A percentile compares a stretch with the other conserved stretches of the same genome.
phyloP scores from a whole-genome alignment of 1,140 invertebrate species.

The Sycophaga agraensis region DNA sequence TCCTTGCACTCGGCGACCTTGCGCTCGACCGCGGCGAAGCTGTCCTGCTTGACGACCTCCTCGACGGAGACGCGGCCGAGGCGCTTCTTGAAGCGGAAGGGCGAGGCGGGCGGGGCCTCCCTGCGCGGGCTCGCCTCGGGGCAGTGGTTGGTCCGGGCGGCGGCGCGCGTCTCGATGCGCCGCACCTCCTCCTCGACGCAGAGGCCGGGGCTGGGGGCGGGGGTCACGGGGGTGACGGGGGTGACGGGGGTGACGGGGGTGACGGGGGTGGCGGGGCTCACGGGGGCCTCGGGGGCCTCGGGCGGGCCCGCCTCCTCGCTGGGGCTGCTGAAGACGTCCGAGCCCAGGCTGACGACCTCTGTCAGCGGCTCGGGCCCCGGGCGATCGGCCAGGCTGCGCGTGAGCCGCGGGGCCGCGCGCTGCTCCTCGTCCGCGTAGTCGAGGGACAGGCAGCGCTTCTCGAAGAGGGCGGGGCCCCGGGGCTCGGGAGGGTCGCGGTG shows the following conservation, averaged over 20 bases:
- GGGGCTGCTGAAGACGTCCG: constrained; percentile 46
- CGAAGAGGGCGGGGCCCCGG: constrained; percentile 44
- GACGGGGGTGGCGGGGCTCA: no score
- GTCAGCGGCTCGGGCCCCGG: constrained; percentile 53
- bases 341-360: no score
- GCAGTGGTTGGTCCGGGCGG: not conserved
- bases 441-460: constrained; percentile 48
- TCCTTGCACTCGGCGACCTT: constrained; percentile 50
- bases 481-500: not conserved
- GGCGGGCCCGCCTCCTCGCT: constrained; percentile 26
- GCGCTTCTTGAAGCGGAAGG: constrained; percentile 52
- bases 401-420: constrained; percentile 38
- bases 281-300: no score
- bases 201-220: constrained; percentile 30
- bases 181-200: not conserved
- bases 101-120: constrained; percentile 52
- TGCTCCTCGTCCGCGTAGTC: constrained; percentile 53
- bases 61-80: constrained; percentile 52
- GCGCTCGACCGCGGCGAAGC: constrained; percentile 49
- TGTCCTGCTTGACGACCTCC: constrained; percentile 51
- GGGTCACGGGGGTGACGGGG: constrained; percentile 21
- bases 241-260: constrained; percentile 33
- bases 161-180: constrained; percentile 9
- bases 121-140: constrained; percentile 47
- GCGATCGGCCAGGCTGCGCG: constrained; percentile 49